A percentile compares a stretch with the other conserved stretches of the same genome.
Evolutionary conservation across 1,140 invertebrate species (phyloP).

Genomic region (Cyrtorhinus lividipennis): DNA sequence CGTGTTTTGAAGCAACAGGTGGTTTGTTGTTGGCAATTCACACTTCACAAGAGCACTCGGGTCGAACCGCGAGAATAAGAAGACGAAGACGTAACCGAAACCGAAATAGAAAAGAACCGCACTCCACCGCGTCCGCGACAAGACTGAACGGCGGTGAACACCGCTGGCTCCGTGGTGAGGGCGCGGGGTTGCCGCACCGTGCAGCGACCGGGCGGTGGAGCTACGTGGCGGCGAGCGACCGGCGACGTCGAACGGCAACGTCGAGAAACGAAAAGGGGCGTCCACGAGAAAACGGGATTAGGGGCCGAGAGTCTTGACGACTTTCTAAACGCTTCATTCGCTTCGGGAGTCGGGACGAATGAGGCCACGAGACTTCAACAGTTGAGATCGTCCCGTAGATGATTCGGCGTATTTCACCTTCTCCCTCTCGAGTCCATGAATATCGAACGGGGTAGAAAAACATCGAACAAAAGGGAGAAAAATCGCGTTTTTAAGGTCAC

Average conservation of each 20-base stretch:
- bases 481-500: no score
- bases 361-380: not conserved
- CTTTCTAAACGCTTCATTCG: slow-evolving; percentile 9
- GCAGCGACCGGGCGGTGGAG: not conserved
- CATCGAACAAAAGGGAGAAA: no score
- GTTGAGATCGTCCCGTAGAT: no score
- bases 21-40: not conserved
- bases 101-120: no score
- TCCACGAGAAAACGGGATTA: not conserved
- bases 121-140: not conserved
- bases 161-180: no score
- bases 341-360: not conserved
- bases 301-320: not conserved
- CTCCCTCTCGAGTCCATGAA: no score
- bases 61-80: not conserved
- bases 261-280: not conserved
- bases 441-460: no score
- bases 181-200: not conserved
- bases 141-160: not conserved
- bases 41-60: slow-evolving; percentile 6
- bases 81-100: not conserved
- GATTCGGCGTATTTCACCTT: no score
- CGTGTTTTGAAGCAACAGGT: not conserved
- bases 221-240: not conserved
- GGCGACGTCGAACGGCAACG: not conserved